Percentiles rank a stretch among this genome's conserved stretches.
phyloP scores from a whole-genome alignment of 2,888 invertebrate genomes.

The Busseola fusca region DNA sequence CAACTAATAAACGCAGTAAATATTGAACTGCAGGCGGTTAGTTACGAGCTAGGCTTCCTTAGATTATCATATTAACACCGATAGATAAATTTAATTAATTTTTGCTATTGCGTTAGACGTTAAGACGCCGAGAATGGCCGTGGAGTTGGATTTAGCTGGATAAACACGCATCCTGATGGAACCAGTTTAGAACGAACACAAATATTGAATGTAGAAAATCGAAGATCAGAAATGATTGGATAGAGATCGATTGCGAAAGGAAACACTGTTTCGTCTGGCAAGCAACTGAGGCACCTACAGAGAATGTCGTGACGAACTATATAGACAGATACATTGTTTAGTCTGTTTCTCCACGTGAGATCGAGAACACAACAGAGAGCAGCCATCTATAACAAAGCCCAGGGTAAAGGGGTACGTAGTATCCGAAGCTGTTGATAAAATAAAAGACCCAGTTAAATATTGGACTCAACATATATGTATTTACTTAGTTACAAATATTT shows the following conservation, averaged over 20 bases:
- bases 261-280: not conserved
- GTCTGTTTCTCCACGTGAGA: not conserved
- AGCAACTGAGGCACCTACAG: not conserved
- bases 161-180: constrained; percentile 19
- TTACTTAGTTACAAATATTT: constrained; percentile 21
- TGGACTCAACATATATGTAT: constrained; percentile 5
- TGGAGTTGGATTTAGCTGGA: not conserved
- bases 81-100: constrained; percentile 53
- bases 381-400: not conserved
- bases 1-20: constrained; percentile 43
- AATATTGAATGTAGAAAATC: constrained; percentile 1
- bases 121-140: constrained; percentile 25
- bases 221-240: not conserved
- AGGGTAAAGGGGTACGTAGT: too few relatives aligned
- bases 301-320: not conserved
- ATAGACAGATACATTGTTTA: not conserved
- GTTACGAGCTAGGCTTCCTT: constrained; percentile 45
- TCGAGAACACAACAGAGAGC: not conserved
- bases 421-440: not conserved
- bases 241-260: not conserved
- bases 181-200: constrained; percentile 7
- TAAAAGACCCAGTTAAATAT: not conserved
- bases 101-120: constrained; percentile 53
- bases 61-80: constrained; percentile 57
- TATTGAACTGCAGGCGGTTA: constrained; percentile 42